Conservation (phyloP, 2,888 invertebrate genomes). For the Leucania comma region DNA sequence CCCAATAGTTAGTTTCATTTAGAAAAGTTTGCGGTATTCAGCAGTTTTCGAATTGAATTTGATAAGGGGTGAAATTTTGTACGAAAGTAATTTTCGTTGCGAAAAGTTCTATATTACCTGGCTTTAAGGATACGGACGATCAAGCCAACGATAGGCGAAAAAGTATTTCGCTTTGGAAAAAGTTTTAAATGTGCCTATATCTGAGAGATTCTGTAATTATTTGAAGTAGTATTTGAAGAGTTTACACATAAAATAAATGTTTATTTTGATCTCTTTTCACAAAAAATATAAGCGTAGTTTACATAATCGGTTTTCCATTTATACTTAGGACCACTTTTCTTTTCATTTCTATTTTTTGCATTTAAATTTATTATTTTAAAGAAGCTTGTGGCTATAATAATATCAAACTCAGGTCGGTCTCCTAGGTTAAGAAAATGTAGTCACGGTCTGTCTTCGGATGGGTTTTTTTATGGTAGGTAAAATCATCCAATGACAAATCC, state of each 20-base stretch:
- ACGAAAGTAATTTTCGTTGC: slow-evolving; percentile 75
- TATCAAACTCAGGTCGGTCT: too few species aligned
- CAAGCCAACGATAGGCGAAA: slow-evolving; percentile 69
- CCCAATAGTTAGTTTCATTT: slow-evolving; percentile 70
- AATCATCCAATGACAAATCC: too few species aligned
- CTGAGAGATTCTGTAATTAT: slow-evolving; percentile 49
- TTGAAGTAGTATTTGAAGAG: slow-evolving; percentile 47
- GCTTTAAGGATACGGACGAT: slow-evolving; percentile 72
- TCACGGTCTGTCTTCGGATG: too few species aligned
- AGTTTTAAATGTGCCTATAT: slow-evolving; percentile 52
- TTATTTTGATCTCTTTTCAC: slow-evolving; percentile 24
- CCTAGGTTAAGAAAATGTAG: too few species aligned
- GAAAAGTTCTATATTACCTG: slow-evolving; percentile 73
- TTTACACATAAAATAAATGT: slow-evolving; percentile 36
- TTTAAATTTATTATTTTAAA: background rate
- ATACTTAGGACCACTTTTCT: too few species aligned
- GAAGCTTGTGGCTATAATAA: too few species aligned
- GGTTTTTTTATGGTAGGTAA: too few species aligned
- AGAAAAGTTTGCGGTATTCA: slow-evolving; percentile 72
- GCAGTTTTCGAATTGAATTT: slow-evolving; percentile 77
- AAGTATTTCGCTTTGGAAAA: slow-evolving; percentile 62
- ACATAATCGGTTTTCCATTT: background rate
- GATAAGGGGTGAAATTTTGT: slow-evolving; percentile 78
- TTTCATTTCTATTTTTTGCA: background rate
- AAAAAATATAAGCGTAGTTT: slow-evolving; percentile 15